Conservation (phyloP, 2,888 invertebrate species). For the Nymphalis urticae region DNA sequence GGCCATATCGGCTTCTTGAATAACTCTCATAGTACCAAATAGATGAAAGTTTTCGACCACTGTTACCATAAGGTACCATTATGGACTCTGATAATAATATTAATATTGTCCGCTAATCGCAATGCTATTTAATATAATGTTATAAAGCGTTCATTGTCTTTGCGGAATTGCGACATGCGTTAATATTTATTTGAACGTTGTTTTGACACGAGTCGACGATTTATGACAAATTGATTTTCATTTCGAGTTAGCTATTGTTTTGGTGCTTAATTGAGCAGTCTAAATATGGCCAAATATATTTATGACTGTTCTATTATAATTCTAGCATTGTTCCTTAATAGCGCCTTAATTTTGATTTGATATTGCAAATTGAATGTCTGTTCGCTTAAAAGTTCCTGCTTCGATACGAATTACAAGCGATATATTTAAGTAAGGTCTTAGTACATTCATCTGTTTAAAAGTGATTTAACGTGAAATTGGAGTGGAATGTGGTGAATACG, state of each 20-base stretch:
- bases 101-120: constrained; percentile 15
- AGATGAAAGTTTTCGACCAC: no score
- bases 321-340: constrained; percentile 15
- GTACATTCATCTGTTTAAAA: no score
- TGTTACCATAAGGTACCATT: no score
- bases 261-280: constrained; percentile 27
- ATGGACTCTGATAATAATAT: background rate
- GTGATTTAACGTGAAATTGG: no score
- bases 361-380: no score
- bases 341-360: background rate
- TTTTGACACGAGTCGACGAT: constrained; percentile 13
- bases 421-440: no score
- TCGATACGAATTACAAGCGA: no score
- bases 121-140: constrained; percentile 12
- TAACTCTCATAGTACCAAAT: no score
- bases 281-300: constrained; percentile 19
- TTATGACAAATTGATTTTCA: constrained; percentile 31
- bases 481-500: no score
- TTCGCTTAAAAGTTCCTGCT: no score
- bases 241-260: constrained; percentile 26
- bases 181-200: background rate
- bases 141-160: constrained; percentile 12
- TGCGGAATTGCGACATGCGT: background rate
- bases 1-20: no score
- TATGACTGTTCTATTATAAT: constrained; percentile 8